phyloP scores from a whole-genome alignment of 1,140 invertebrate species.

The Tenebrio molitor region DNA sequence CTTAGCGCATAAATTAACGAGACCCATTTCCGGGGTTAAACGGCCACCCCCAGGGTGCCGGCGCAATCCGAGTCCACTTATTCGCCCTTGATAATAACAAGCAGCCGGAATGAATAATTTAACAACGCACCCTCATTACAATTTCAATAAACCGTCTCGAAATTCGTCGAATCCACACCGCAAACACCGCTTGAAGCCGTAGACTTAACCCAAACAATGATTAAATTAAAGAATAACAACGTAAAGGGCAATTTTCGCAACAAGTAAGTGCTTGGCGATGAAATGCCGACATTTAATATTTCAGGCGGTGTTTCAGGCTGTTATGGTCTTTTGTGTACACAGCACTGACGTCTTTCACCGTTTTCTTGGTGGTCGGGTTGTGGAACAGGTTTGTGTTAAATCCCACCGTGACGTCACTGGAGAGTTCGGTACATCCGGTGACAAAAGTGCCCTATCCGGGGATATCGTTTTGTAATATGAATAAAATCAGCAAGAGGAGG shows the following conservation, averaged over 20 bases:
- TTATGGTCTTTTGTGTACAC: neutral
- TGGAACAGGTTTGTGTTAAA: constrained; percentile 64
- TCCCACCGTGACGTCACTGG: constrained; percentile 68
- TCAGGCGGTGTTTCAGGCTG: neutral
- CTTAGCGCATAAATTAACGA: no score
- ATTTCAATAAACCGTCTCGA: constrained; percentile 9
- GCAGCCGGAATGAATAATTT: constrained; percentile 23
- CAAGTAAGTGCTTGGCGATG: neutral
- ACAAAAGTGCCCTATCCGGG: constrained; percentile 70
- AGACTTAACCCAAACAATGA: constrained; percentile 12
- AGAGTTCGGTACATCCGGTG: constrained; percentile 68
- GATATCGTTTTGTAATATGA: constrained; percentile 70
- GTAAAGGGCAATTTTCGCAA: neutral
- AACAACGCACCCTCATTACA: constrained; percentile 14
- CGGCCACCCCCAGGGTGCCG: no score
- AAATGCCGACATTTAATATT: neutral
- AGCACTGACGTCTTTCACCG: neutral
- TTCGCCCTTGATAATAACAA: constrained; percentile 19
- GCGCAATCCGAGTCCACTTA: constrained; percentile 17
- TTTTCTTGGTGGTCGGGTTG: constrained; percentile 29
- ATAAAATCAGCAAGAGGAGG: constrained; percentile 68
- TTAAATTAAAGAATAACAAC: constrained; percentile 30
- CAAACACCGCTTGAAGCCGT: neutral
- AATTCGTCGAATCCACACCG: constrained; percentile 3
- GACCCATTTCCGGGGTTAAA: no score